Evolutionary conservation across 2,113 vertebrate genomes (phyloP).

Genomic region (Takifugu bimaculatus): DNA sequence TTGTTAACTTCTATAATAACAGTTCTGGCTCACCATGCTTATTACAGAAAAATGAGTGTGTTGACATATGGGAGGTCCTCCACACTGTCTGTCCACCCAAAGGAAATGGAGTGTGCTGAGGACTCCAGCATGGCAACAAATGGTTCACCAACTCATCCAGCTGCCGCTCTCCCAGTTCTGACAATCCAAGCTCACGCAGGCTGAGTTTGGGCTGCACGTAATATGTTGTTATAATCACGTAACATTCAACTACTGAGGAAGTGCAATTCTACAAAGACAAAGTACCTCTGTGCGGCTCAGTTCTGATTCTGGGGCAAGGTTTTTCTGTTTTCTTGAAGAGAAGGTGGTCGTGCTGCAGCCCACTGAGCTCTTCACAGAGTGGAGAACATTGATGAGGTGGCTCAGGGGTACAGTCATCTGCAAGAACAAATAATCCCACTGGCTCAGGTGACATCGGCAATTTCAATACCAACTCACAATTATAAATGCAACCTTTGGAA

Average conservation of each 20-base stretch:
- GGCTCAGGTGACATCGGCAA: no score
- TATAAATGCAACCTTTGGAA: no score
- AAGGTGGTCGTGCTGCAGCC: conserved; percentile 54
- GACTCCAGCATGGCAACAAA: conserved; percentile 76
- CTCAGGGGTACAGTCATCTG: conserved; percentile 95
- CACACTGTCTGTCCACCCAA: conserved; percentile 66
- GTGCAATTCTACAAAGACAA: background rate
- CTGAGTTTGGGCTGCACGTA: conserved; percentile 67
- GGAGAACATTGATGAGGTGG: conserved; percentile 93
- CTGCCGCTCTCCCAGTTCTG: conserved; percentile 81
- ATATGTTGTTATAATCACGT: background rate
- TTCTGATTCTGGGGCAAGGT: conserved; percentile 74
- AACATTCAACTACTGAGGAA: background rate
- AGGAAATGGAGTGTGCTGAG: conserved; percentile 47
- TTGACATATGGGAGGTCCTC: conserved; percentile 85
- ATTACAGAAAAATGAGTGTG: conserved; percentile 92
- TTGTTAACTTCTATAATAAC: background rate
- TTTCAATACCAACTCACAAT: no score
- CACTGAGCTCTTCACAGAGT: conserved; percentile 82
- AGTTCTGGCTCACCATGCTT: conserved; percentile 82
- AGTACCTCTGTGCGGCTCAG: conserved; percentile 79
- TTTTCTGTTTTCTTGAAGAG: conserved; percentile 72
- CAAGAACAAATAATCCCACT: no score
- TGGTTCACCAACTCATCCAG: conserved; percentile 78
- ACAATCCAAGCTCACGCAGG: conserved; percentile 86